These are phyloP conservation scores for Eudasyphora cyanicolor DNA, from an alignment of 2,888 invertebrate species.

Conservation along the genomic window DNA sequence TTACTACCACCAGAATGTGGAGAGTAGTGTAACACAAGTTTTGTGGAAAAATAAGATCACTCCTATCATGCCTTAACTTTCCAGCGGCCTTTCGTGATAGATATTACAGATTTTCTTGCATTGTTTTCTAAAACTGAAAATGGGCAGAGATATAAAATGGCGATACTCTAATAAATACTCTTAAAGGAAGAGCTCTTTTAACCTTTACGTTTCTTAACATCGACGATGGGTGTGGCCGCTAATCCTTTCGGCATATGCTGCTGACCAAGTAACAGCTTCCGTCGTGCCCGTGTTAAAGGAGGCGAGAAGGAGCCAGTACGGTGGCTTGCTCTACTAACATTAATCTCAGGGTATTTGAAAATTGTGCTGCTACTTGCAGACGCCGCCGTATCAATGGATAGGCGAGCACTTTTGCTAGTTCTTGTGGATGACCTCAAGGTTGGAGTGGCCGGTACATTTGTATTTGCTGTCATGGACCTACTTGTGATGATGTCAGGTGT, in stretches of 20 bases:
- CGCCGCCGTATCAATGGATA: conserved; percentile 57
- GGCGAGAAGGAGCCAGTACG: conserved; percentile 63
- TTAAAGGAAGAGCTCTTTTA: conserved; percentile 27
- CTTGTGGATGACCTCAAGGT: not conserved
- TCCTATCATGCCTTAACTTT: not conserved
- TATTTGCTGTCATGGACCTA: conserved; percentile 59
- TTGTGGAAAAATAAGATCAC: not conserved
- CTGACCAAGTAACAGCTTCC: conserved; percentile 64
- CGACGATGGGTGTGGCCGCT: not conserved
- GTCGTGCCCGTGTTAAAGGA: conserved; percentile 70
- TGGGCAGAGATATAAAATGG: not conserved
- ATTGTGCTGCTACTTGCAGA: conserved; percentile 43
- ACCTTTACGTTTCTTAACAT: conserved; percentile 52
- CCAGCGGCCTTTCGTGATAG: not conserved
- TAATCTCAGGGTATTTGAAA: conserved; percentile 21
- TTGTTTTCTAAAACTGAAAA: not conserved
- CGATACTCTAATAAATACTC: not conserved
- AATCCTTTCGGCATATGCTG: conserved; percentile 25
- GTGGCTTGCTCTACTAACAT: not conserved
- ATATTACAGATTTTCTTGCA: not conserved
- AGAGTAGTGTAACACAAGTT: too few species aligned
- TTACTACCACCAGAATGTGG: not conserved
- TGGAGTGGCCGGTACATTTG: conserved; percentile 2
- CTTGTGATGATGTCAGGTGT: not conserved
- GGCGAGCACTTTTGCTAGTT: conserved; percentile 64